Evolutionary conservation across 2,113 vertebrate genomes (phyloP).

Genomic region (Mugil cephalus): DNA sequence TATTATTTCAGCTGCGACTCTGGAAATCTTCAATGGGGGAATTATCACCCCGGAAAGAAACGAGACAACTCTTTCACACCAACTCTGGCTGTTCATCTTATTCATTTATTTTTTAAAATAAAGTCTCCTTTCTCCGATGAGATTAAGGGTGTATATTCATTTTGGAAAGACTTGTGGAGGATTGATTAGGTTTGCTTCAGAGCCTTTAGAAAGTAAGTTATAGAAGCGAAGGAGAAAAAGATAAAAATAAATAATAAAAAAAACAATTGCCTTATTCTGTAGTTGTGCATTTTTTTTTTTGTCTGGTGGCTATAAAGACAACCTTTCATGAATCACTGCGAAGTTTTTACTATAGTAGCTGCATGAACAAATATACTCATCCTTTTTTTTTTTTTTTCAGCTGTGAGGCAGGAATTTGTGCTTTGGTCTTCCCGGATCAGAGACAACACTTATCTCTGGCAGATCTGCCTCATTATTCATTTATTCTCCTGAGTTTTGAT

Average conservation of each 20-base stretch:
- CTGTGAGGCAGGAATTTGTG: constrained; percentile 23
- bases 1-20: constrained; percentile 75
- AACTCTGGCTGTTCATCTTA: constrained; percentile 51
- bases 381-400: not conserved
- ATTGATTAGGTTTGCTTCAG: constrained; percentile 14
- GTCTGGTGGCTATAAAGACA: constrained; percentile 21
- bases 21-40: constrained; percentile 80
- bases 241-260: not conserved
- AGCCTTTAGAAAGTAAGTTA: constrained; percentile 29
- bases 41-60: constrained; percentile 75
- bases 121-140: constrained; percentile 58
- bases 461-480: constrained; percentile 54
- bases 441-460: constrained; percentile 38
- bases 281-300: constrained; percentile 4
- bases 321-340: constrained; percentile 4
- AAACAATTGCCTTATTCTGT: not conserved
- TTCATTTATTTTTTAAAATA: constrained; percentile 50
- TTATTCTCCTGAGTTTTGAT: constrained; percentile 38
- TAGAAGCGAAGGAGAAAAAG: constrained; percentile 16
- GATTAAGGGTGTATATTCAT: constrained; percentile 53
- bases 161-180: constrained; percentile 31
- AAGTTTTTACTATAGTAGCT: constrained; percentile 13
- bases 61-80: constrained; percentile 55
- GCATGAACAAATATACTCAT: not conserved
- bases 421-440: constrained; percentile 11